Base-by-base conservation (phyloP, 2,797 vertebrate species). In the Neostethus bicornis region DNA sequence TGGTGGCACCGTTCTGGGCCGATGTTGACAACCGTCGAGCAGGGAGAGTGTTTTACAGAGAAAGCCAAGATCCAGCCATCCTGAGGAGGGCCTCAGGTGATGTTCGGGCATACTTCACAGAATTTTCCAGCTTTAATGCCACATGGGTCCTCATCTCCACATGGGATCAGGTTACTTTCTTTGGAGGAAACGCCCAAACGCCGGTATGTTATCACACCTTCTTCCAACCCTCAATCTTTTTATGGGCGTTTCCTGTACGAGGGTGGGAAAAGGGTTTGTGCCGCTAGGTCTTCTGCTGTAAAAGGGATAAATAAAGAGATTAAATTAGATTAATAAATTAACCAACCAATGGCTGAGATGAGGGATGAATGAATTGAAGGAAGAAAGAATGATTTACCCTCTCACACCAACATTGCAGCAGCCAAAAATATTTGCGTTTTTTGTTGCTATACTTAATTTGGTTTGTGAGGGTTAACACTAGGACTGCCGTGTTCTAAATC, bases 1-100 rank as follows among this genome's bases (percentile, higher is more conserved):
- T 96, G 4, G 95, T 99, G 45, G 96, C 97, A 0, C 94, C 96
- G 0, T 99, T 98, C 89, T 99, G 97, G 97, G 95, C 97, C 0
- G 96, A 99, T 0, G 96, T 98, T 63, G 97, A 99, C 85, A 99
- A 99, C 79, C 92, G 96, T 0, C 91, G 84, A 3, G 94, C 95
- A 0, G 97, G 97, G 0, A 89, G 86, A 4, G 94, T 98, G 42
- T 97, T 94, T 86, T 98, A 94, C 89, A 87, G 95, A 26, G 95
- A 99, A 82, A 95, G 92, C 69, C 91, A 81, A 0, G 92, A 96
- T 49, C 83, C 81, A 1, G 77, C 83, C 56, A 80, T 91, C 14
- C 80, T 97, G 75, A 88, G 47, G 46, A 92, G 90, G 66, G 95
- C 95, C 0, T 93, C 92, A 0, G 76, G 56, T 4, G 95, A 98